A percentile compares a stretch with the other conserved stretches of the same genome.
Evolutionary conservation across 2,113 vertebrate genomes (phyloP).

Genomic region (Petroica traversi): DNA sequence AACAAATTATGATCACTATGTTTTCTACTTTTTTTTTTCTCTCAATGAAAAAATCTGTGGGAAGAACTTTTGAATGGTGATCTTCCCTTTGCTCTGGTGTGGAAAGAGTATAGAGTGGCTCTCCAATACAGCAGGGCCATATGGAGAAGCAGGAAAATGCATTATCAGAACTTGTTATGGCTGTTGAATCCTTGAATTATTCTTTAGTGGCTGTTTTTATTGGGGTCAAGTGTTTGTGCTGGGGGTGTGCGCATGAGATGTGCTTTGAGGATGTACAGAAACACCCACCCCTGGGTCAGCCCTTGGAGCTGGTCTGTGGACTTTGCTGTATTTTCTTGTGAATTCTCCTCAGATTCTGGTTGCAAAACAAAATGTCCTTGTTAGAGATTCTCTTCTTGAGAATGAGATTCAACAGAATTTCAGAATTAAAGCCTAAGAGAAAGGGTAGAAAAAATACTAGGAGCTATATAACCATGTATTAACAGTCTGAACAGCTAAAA

Average conservation of each 20-base stretch:
- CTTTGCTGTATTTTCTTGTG: background rate
- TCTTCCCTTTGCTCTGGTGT: background rate
- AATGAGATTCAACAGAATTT: background rate
- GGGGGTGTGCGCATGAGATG: background rate
- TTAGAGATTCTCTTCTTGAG: background rate
- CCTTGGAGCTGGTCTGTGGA: background rate
- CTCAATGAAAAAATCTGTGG: too few relatives aligned
- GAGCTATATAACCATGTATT: background rate
- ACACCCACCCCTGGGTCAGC: background rate
- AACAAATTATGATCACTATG: background rate
- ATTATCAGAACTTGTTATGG: background rate
- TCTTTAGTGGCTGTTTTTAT: background rate
- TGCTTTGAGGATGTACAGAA: background rate
- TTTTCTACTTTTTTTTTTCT: background rate
- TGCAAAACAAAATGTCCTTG: background rate
- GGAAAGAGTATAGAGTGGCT: background rate
- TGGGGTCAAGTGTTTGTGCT: background rate
- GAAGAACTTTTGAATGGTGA: background rate
- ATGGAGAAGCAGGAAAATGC: background rate
- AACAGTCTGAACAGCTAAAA: background rate
- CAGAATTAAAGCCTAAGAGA: background rate
- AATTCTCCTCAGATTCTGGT: background rate
- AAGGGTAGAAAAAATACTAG: background rate
- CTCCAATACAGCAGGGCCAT: accelerated
- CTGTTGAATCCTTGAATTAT: background rate